A percentile compares a stretch with the other conserved stretches of the same genome.
Conservation (phyloP, 1,140 invertebrate genomes). For the Galleria mellonella region DNA sequence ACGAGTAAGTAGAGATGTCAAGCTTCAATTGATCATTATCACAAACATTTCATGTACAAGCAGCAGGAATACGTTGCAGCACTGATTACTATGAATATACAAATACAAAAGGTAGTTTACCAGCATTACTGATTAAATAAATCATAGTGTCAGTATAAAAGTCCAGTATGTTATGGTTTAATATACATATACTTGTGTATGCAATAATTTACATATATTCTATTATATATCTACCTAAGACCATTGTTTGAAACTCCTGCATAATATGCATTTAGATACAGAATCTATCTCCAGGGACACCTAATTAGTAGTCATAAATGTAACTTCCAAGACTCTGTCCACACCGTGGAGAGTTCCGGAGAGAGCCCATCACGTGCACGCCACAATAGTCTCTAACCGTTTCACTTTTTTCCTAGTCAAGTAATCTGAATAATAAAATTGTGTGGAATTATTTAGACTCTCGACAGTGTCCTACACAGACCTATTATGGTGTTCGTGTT, state of each 20-base stretch:
- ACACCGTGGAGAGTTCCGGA: slow-evolving; percentile 20
- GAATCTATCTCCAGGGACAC: slow-evolving; percentile 2
- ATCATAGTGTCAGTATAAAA: too few species aligned
- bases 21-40: too few species aligned
- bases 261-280: neutral
- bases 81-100: too few species aligned
- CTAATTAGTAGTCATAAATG: slow-evolving; percentile 26
- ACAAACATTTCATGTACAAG: too few species aligned
- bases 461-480: slow-evolving; percentile 18
- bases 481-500: slow-evolving; percentile 24
- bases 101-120: too few species aligned
- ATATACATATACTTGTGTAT: too few species aligned
- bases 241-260: neutral
- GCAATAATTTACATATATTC: too few species aligned
- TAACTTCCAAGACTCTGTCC: slow-evolving; percentile 12
- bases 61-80: too few species aligned
- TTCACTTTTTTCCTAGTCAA: slow-evolving; percentile 44
- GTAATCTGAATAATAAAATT: slow-evolving; percentile 40
- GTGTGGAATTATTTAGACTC: slow-evolving; percentile 22
- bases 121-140: too few species aligned
- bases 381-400: slow-evolving; percentile 39
- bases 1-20: too few species aligned
- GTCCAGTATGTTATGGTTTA: too few species aligned
- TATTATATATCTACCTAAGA: too few species aligned
- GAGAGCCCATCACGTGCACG: slow-evolving; percentile 32